Evolutionary conservation across 1,140 invertebrate genomes (phyloP).

Genomic region (Drosophila ogumai): DNA sequence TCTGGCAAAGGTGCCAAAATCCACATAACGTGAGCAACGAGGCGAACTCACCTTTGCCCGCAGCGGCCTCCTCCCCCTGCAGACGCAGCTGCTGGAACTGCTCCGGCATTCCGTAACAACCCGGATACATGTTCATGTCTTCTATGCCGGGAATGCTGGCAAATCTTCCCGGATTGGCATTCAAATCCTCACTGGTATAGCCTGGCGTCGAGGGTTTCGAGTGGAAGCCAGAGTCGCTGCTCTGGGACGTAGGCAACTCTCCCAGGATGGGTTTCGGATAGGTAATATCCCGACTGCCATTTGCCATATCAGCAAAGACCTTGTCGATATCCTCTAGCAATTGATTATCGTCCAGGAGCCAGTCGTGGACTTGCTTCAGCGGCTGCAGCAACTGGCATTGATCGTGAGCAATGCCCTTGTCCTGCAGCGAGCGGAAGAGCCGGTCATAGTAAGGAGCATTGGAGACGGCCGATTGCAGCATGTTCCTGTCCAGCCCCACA

Average conservation of each 20-base stretch:
- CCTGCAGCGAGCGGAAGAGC: conserved; percentile 86
- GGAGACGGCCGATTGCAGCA: conserved; percentile 87
- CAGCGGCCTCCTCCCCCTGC: conserved; percentile 23
- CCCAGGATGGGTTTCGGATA: conserved; percentile 47
- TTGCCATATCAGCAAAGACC: conserved; percentile 86
- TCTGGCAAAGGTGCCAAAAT: conserved; percentile 7
- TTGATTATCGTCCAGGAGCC: conserved; percentile 86
- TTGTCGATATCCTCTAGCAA: conserved; percentile 86
- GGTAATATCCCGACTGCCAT: conserved; percentile 47
- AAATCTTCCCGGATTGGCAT: conserved; percentile 61
- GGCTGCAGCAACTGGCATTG: conserved; percentile 86
- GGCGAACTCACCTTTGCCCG: conserved; percentile 27
- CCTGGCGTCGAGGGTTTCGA: conserved; percentile 81
- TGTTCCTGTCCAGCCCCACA: conserved; percentile 86
- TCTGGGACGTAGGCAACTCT: conserved; percentile 59
- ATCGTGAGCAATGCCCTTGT: conserved; percentile 86
- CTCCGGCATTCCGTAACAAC: conserved; percentile 56
- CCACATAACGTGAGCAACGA: neutral
- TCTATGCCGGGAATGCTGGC: conserved; percentile 75
- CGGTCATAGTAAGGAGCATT: conserved; percentile 87
- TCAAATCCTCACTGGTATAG: conserved; percentile 51
- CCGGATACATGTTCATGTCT: conserved; percentile 82
- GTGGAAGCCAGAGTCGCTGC: conserved; percentile 81
- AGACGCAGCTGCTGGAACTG: conserved; percentile 72
- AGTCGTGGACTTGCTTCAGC: conserved; percentile 86